Base-by-base conservation (phyloP, 2,797 vertebrate species). In the Hydrocynus forskahlii region DNA sequence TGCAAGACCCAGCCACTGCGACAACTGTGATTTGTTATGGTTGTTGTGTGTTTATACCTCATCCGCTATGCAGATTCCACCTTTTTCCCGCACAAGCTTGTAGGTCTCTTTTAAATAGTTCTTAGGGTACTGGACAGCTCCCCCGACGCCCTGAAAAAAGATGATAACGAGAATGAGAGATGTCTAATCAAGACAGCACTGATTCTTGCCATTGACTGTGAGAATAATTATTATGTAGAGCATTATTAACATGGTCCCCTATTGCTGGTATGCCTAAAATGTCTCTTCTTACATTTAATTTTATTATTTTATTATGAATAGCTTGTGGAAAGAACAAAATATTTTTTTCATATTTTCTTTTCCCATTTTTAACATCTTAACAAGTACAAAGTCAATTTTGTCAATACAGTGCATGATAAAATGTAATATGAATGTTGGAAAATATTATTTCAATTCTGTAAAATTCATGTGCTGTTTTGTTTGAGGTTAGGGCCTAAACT, bases 51-150 rank as follows among this genome's bases (percentile, higher is more conserved):
- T 21, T 86, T 93, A 86, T 75, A 99, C 98, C 94, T 99, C 98
- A 87, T 99, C 97, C 0, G 95, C 90, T 64, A 99, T 94, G 91
- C 96, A 99, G 73, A 99, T 2, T 0, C 98, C 97, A 75, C 97
- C 96, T 87, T 89, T 94, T 79, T 96, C 95, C 82, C 95, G 92
- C 9, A 98, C 93, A 60, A 98, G 91, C 80, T 88, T 81, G 85
- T 93, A 98, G 52, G 94, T 95, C 82, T 97, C 95, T 83, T 96
- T 97, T 38, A 99, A 92, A 90, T 94, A 99, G 84, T 91, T 93
- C 86, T 94, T 97, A 0, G 97, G 97, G 81, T 97, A 99, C 85
- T 99, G 98, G 78, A 99, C 93, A 14, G 91, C 86, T 87, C 97
- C 97, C 55, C 96, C 96, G 2, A 98, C 91, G 43, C 97, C 97